phyloP scores from a whole-genome alignment of 2,797 vertebrate genomes.

The Helostoma temminkii region DNA sequence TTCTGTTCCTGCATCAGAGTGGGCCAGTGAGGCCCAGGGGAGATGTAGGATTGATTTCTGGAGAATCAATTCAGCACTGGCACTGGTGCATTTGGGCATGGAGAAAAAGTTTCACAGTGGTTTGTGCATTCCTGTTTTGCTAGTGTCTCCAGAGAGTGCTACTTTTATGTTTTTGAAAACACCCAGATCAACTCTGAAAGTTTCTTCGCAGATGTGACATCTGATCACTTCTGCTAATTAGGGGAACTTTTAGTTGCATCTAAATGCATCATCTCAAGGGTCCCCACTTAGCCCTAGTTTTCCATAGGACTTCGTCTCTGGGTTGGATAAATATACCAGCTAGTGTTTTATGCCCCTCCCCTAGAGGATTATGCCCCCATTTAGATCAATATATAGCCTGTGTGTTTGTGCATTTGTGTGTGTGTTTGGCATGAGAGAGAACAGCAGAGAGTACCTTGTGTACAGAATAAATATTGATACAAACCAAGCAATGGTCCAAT shows the following conservation, averaged over 20 bases:
- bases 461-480: slow-evolving; percentile 88
- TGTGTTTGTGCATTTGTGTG: slow-evolving; percentile 41
- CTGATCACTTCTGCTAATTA: slow-evolving; percentile 65
- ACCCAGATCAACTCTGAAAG: slow-evolving; percentile 43
- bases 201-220: slow-evolving; percentile 42
- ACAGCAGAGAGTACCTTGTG: slow-evolving; percentile 75
- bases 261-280: slow-evolving; percentile 60
- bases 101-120: slow-evolving; percentile 45
- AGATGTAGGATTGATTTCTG: slow-evolving; percentile 76
- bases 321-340: slow-evolving; percentile 69
- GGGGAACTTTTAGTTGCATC: slow-evolving; percentile 50
- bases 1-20: slow-evolving; percentile 68
- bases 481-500: slow-evolving; percentile 81
- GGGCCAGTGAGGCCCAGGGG: slow-evolving; percentile 70
- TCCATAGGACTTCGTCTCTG: slow-evolving; percentile 66
- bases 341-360: slow-evolving; percentile 72
- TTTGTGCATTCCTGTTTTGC: slow-evolving; percentile 42
- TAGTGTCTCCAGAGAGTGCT: slow-evolving; percentile 29
- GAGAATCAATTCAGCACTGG: slow-evolving; percentile 74
- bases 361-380: slow-evolving; percentile 69
- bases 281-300: slow-evolving; percentile 68
- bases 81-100: slow-evolving; percentile 58
- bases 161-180: slow-evolving; percentile 54
- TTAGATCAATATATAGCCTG: slow-evolving; percentile 77
- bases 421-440: slow-evolving; percentile 68